Base-by-base conservation (phyloP, 2,888 invertebrate species). In the Odontothrips loti region DNA sequence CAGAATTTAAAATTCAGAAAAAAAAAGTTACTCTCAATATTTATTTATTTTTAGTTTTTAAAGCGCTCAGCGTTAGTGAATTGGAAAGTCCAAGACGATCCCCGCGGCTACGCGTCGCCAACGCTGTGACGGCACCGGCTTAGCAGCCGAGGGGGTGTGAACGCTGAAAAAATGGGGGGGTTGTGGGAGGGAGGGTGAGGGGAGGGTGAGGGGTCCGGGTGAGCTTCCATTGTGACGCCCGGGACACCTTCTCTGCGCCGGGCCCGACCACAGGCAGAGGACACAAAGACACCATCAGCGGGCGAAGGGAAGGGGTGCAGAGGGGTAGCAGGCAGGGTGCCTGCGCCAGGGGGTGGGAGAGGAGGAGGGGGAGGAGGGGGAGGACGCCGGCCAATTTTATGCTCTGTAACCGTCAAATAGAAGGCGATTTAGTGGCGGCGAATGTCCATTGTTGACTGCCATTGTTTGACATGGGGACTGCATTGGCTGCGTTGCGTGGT, bases 401-500 rank as follows among this genome's bases (percentile, higher is more conserved):
- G 68, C 68, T 75, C 68, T 75, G 68, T 75, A 75, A 75, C 68
- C 68, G 68, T 75, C 68, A 75, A 75, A 75, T 75, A 75, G 68
- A 75, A 75, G 68, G 68, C 68, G 68, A 75, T 75, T 75, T 75
- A 75, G 68, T 75, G 68, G 68, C 68, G 68, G 68, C 27, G 23
- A 27, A 27, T 27, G 68, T 75, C 68, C 68, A 75, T 75, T 75
- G 68, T 75, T 75, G 68, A 75, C 68, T 27, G 68, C 68, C 68
- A 75, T 75, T 75, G 68, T 75, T 75, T 75, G 17, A 58, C 58
- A 58, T 58, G 68, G 27, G 58, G 68, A 27, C 68, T 75, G 68
- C 68, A 75, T 58, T 58, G 58, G 9, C 68, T 23, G 27, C 68
- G 68, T 11, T 8, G 4, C 68, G 68, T 11, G n/a, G 23, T 4